Evolutionary conservation across 2,797 vertebrate species (phyloP), one percentile per base, ranked within the genome.

Genomic region (Pseudochromis fuscus): DNA sequence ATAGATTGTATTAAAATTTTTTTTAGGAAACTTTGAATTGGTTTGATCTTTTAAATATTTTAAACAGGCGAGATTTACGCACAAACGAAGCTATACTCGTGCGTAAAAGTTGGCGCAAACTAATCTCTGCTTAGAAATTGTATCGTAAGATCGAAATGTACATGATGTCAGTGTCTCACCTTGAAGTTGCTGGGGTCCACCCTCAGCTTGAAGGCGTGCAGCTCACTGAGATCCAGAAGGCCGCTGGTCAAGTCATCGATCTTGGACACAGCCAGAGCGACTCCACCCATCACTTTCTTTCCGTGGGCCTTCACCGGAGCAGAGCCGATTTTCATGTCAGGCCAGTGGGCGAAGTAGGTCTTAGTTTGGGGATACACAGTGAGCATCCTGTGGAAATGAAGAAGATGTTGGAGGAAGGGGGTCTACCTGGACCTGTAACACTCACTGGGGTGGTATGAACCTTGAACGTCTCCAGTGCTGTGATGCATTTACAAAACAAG

Each of bases 121-220:
- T 38, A 38, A 33, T 10, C 31, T 33, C 31, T 2, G 10, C 12
- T 33, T 33, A 33, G 7, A 11, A 33, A 8, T 33, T 3, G 12
- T 12, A 12, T 33, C 31, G 12, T 16, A 1, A 15, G 13, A 5
- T 38, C 1, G 18, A 16, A 18, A 15, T 38, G 35, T 16, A 16
- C 10, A 38, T 2, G 15, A 4, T 16, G 37, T 15, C 37, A 18
- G 12, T 16, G 42, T 23, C 45, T 69, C 38, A 92, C 95, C 94
- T 89, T 94, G 52, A 95, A 96, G 89, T 96, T 96, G 85, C 89
- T 64, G 1, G 95, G 95, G 40, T 95, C 95, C 16, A 95, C 70
- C 30, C 89, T 90, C 76, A 96, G 69, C 56, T 89, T 45, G 60
- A 88, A 94, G 53, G 94, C 94, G 53, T 95, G 95, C 75, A 88